Conservation (phyloP, 2,113 vertebrate genomes). For the Odontophorus gujanensis region DNA sequence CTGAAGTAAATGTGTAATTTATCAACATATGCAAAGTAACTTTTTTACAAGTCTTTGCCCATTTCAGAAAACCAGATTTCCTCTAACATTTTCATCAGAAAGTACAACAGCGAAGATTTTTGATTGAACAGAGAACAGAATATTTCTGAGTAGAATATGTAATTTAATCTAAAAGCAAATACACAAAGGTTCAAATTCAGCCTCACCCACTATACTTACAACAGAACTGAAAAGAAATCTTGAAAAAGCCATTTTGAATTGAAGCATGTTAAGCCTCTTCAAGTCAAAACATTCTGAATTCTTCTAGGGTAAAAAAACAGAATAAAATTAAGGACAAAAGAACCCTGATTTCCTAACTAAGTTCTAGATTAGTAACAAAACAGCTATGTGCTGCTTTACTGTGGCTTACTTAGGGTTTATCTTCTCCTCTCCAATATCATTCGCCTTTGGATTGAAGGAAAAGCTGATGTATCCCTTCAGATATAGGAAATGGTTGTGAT, state of each 20-base stretch:
- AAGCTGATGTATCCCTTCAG: background rate
- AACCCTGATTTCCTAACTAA: background rate
- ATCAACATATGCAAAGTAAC: background rate
- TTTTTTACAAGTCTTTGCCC: background rate
- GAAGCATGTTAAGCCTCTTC: background rate
- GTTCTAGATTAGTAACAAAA: background rate
- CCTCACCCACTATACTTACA: background rate
- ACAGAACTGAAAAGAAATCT: background rate
- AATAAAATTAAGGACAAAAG: background rate
- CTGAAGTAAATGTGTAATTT: background rate
- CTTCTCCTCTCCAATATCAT: background rate
- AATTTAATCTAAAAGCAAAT: background rate
- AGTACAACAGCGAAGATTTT: background rate
- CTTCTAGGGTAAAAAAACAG: background rate
- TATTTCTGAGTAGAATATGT: background rate
- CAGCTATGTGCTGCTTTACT: background rate
- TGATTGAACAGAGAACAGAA: background rate
- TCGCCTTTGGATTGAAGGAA: background rate
- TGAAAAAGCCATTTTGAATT: background rate
- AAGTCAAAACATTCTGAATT: background rate
- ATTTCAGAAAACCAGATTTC: background rate
- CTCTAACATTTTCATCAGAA: background rate
- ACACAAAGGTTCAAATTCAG: slow-evolving; percentile 2
- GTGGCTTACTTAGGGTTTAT: background rate
- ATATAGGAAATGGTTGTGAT: background rate